These are phyloP conservation scores for Notamacropus eugenii DNA, from an alignment of 2,797 vertebrate species.

Conservation along the genomic window DNA sequence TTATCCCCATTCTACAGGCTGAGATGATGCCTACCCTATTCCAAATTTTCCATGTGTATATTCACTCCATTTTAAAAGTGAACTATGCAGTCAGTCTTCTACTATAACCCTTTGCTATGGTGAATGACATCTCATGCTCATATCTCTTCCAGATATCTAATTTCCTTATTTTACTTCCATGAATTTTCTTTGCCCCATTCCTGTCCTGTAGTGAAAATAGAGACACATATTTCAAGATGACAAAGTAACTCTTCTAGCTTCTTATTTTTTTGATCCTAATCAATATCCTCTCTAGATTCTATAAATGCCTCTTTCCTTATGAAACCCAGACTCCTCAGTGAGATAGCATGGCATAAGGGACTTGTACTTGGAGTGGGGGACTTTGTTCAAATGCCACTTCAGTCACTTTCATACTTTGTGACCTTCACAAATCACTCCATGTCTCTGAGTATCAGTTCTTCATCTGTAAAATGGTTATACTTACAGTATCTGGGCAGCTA, in stretches of 20 bases:
- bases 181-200: not conserved
- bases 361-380: not conserved
- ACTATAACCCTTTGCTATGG: not conserved
- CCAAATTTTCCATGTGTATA: not conserved
- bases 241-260: not conserved
- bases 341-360: not conserved
- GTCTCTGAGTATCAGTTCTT: not conserved
- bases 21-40: not conserved
- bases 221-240: not conserved
- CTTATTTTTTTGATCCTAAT: not conserved
- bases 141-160: not conserved
- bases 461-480: not conserved
- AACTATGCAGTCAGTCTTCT: not conserved
- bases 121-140: not conserved
- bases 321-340: not conserved
- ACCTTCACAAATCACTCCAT: not conserved
- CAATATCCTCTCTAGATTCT: not conserved
- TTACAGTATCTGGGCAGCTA: not conserved
- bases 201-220: not conserved
- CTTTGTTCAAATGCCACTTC: not conserved
- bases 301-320: constrained; percentile 7
- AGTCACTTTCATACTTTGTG: not conserved
- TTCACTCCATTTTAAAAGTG: not conserved
- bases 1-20: not conserved
- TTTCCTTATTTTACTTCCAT: not conserved